A percentile compares a stretch with the other conserved stretches of the same genome.
These are phyloP conservation scores for Protomyctophum bolini DNA, from an alignment of 2,113 vertebrate species.

Conservation along the genomic window DNA sequence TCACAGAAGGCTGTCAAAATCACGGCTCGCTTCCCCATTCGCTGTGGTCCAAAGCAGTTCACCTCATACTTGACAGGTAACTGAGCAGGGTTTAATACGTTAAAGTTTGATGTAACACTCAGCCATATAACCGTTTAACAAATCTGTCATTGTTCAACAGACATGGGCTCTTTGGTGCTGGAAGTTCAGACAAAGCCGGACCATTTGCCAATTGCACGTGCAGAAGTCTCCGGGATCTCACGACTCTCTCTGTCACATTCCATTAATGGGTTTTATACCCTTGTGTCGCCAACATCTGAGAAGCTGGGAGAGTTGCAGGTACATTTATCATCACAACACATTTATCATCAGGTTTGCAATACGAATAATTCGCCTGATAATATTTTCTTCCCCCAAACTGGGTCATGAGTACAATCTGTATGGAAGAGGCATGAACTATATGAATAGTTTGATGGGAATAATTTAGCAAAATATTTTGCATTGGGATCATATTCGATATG, in stretches of 20 bases:
- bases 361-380: too few species aligned
- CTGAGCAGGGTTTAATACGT: too few species aligned
- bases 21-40: slow-evolving; percentile 85
- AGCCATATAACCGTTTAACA: neutral
- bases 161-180: slow-evolving; percentile 91
- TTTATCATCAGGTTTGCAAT: neutral
- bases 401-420: too few species aligned
- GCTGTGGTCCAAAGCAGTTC: slow-evolving; percentile 91
- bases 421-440: too few species aligned
- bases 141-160: slow-evolving; percentile 69
- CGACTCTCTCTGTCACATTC: slow-evolving; percentile 85
- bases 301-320: slow-evolving; percentile 95
- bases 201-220: slow-evolving; percentile 85
- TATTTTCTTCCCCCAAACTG: too few species aligned
- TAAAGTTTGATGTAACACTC: neutral
- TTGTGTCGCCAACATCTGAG: slow-evolving; percentile 87
- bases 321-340: slow-evolving; percentile 13
- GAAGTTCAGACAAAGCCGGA: slow-evolving; percentile 87
- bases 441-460: too few species aligned
- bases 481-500: too few species aligned
- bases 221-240: slow-evolving; percentile 82
- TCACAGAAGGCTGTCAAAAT: slow-evolving; percentile 80
- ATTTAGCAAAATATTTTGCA: too few species aligned
- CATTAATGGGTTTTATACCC: slow-evolving; percentile 85
- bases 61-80: slow-evolving; percentile 91